Conservation (phyloP, 2,888 invertebrate genomes). For the Onchidella celtica region DNA sequence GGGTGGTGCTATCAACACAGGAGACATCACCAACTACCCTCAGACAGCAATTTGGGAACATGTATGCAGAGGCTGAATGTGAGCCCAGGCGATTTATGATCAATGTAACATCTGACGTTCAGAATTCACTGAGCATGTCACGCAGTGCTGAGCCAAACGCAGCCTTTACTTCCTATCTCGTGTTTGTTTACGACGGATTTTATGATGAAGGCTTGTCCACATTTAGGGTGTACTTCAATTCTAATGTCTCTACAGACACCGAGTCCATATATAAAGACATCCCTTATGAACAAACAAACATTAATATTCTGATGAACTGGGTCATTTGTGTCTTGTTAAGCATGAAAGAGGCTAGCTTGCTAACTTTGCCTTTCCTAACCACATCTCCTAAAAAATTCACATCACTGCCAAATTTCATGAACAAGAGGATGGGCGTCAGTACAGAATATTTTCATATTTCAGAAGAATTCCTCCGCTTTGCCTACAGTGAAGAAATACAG, state of each 20-base stretch:
- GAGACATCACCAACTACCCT: constrained; percentile 44
- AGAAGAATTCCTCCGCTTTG: background rate
- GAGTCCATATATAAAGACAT: constrained; percentile 18
- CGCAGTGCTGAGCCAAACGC: background rate
- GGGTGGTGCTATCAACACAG: constrained; percentile 33
- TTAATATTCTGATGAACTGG: constrained; percentile 43
- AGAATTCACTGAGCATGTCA: background rate
- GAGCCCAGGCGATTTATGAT: constrained; percentile 53
- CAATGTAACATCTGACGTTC: constrained; percentile 50
- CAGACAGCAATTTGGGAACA: constrained; percentile 42
- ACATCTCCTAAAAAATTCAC: background rate
- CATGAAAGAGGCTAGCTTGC: constrained; percentile 13
- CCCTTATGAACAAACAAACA: background rate
- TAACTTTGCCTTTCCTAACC: too few species aligned
- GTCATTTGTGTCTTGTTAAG: constrained; percentile 15
- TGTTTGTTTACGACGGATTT: constrained; percentile 40
- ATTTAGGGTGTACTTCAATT: constrained; percentile 48
- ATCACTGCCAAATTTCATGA: background rate
- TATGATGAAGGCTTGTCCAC: constrained; percentile 45
- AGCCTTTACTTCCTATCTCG: constrained; percentile 37
- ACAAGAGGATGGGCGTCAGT: background rate
- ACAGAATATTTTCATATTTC: background rate
- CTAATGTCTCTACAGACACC: constrained; percentile 31
- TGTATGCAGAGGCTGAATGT: constrained; percentile 50
- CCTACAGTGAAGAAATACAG: background rate